Evolutionary conservation across 2,113 vertebrate genomes (phyloP), one percentile per base, ranked within the genome.

Genomic region (Petrocephalus zakoni): DNA sequence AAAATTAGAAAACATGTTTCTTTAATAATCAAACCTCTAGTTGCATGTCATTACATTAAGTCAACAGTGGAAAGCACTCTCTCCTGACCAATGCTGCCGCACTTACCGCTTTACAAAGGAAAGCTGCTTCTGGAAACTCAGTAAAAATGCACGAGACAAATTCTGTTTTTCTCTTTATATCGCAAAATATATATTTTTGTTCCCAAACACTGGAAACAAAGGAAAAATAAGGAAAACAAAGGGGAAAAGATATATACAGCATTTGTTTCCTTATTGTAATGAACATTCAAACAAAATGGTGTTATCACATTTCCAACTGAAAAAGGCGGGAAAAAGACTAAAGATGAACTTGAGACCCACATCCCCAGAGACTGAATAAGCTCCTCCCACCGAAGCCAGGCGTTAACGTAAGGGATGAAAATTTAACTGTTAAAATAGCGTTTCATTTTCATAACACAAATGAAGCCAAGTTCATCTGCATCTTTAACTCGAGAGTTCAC

Each of bases 11-110:
- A 97, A 97, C 93, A 96, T 89, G 87, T 92, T 95, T 95, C 92
- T 96, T 96, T 96, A 97, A 96, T 96, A 96, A 94, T 95, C 93
- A 88, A 95, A 95, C 92, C 93, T 96, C 93, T 95, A 93, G 95
- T 95, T 95, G 94, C 94, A 95, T 95, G 95, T 95, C 91, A 95
- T 94, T 95, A 95, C 95, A 95, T 94, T 94, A 94, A 92, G 92
- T 93, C 89, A 95, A 95, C 89, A 94, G 95, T 81, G 92, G 93
- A 96, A 95, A 93, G 93, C 93, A 93, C 92, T 88, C 91, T 91
- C 88, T 88, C 93, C 92, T 92, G 92, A 88, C 89, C 89, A 89
- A 90, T 90, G 94, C 93, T 91, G 90, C 90, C 94, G 94, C 92
- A 94, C 90, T 94, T 95, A 93, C 94, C 92, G 92, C 91, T 94